A percentile compares a stretch with the other conserved stretches of the same genome.
Conservation (phyloP, 2,888 invertebrate genomes). For the Harpalus rufipes region DNA sequence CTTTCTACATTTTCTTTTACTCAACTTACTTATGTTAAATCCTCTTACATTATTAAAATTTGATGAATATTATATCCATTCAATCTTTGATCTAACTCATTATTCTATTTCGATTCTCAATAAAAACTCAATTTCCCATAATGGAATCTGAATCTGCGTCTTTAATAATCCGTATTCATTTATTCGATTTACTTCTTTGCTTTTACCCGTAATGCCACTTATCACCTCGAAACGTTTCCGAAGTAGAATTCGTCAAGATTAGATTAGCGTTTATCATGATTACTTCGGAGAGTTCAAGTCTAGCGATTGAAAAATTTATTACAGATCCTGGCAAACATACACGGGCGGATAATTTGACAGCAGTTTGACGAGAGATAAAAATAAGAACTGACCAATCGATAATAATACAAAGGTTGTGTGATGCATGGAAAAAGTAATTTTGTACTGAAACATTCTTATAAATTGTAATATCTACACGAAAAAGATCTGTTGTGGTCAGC, state of each 20-base stretch:
- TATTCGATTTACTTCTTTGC: neutral
- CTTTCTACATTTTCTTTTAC: too few relatives aligned
- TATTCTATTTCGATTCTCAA: neutral
- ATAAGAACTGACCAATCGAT: neutral
- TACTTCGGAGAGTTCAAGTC: neutral
- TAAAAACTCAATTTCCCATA: slow-evolving; percentile 1
- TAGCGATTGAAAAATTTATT: slow-evolving; percentile 11
- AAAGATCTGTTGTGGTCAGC: too few relatives aligned
- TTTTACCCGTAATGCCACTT: neutral
- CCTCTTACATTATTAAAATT: too few relatives aligned
- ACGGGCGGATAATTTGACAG: neutral
- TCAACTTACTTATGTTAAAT: too few relatives aligned
- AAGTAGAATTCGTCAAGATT: slow-evolving; percentile 26
- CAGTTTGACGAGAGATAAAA: neutral
- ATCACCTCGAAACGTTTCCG: slow-evolving; percentile 1
- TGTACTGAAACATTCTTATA: too few relatives aligned
- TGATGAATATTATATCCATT: neutral
- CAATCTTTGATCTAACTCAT: neutral
- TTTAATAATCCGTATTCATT: slow-evolving; percentile 1
- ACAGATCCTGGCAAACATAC: neutral
- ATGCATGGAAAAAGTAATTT: too few relatives aligned
- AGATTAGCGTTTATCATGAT: slow-evolving; percentile 30
- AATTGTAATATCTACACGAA: too few relatives aligned
- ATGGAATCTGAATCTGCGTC: neutral
- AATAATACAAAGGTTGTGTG: neutral